phyloP scores from a whole-genome alignment of 2,888 invertebrate species.

The Xestia c-nigrum region DNA sequence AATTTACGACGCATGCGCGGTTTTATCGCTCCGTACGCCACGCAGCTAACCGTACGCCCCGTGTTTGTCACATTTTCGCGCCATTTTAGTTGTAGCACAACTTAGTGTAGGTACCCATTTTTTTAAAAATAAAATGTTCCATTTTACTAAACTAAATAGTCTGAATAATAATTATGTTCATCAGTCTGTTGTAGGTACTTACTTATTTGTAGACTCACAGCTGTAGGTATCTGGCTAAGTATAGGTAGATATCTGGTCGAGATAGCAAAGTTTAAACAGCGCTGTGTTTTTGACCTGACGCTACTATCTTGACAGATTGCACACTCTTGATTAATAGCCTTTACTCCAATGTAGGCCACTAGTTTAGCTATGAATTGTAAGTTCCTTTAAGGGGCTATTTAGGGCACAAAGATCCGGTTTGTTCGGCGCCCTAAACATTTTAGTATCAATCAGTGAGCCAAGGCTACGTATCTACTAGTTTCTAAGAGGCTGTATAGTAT shows the following conservation, averaged over 20 bases:
- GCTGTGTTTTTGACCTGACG: conserved; percentile 78
- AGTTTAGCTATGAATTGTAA: conserved; percentile 77
- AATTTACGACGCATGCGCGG: conserved; percentile 72
- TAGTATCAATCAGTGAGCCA: conserved; percentile 81
- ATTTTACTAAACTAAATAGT: conserved; percentile 49
- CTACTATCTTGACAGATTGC: conserved; percentile 78
- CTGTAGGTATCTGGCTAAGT: conserved; percentile 28
- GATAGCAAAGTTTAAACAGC: conserved; percentile 72
- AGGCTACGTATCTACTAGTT: conserved; percentile 76
- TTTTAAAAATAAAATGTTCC: conserved; percentile 54
- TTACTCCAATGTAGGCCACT: conserved; percentile 76
- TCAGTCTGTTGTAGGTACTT: neutral
- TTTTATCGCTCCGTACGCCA: conserved; percentile 72
- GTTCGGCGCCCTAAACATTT: conserved; percentile 80
- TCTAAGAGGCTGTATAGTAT: conserved; percentile 54
- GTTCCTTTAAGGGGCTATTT: conserved; percentile 83
- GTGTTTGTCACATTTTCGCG: conserved; percentile 80
- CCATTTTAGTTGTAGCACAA: conserved; percentile 72
- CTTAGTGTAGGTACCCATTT: too few relatives aligned
- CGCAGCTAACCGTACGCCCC: conserved; percentile 56
- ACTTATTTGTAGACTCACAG: neutral
- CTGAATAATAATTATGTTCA: neutral
- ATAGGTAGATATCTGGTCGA: conserved; percentile 61
- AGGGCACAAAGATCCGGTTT: conserved; percentile 86
- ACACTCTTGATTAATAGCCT: conserved; percentile 74